Percentiles rank a stretch among this genome's conserved stretches.
Conservation (phyloP, 2,888 invertebrate species). For the Zaprionus obscuricornis region DNA sequence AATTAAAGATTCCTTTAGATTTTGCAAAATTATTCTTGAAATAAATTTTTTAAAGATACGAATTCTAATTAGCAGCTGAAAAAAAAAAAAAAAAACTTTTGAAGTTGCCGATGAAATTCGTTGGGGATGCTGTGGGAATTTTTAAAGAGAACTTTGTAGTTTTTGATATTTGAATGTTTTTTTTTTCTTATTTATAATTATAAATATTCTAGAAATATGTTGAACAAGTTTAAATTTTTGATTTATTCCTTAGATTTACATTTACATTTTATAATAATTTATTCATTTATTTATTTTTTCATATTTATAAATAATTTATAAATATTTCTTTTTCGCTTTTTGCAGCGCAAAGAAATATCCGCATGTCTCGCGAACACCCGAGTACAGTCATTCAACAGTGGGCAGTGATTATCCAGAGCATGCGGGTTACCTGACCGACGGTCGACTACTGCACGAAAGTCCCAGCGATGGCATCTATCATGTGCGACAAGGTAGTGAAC, state of each 20-base stretch:
- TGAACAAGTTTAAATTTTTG: not conserved
- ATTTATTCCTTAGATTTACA: slow-evolving; percentile 12
- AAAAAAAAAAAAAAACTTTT: no score
- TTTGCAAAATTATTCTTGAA: no score
- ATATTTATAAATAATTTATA: no score
- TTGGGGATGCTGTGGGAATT: no score
- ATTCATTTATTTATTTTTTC: not conserved
- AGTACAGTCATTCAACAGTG: slow-evolving; percentile 72
- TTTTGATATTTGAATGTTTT: no score
- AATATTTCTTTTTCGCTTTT: no score
- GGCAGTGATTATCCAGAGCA: slow-evolving; percentile 78
- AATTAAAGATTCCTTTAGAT: no score
- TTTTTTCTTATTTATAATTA: no score
- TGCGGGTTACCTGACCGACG: slow-evolving; percentile 62
- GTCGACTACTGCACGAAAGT: slow-evolving; percentile 69
- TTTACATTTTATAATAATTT: not conserved
- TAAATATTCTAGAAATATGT: not conserved
- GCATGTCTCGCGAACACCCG: slow-evolving; percentile 68
- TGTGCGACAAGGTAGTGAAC: slow-evolving; percentile 79
- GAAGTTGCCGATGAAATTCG: no score
- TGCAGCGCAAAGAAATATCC: slow-evolving; percentile 78
- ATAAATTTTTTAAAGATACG: no score
- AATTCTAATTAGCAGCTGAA: no score
- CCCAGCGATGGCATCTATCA: slow-evolving; percentile 67
- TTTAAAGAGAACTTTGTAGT: no score